Evolutionary conservation across 1,140 invertebrate species (phyloP).

Genomic region (Goniozus legneri): DNA sequence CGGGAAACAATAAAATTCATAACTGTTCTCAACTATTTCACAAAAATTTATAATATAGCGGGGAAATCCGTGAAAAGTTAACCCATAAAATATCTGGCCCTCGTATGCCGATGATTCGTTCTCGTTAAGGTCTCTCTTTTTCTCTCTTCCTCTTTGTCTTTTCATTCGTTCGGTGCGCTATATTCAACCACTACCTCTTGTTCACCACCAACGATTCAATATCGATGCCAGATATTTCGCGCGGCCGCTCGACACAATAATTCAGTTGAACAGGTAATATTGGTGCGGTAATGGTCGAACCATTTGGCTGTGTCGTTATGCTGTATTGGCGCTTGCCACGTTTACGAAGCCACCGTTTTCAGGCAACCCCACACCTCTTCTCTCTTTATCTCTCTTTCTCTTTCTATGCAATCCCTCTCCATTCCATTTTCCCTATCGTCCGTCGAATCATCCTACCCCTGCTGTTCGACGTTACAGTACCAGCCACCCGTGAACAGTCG

Average conservation of each 20-base stretch:
- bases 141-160: not conserved
- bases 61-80: conserved; percentile 42
- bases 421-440: not conserved
- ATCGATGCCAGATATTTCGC: conserved; percentile 49
- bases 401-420: not conserved
- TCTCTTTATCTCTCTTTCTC: conserved; percentile 15
- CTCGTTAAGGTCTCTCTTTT: conserved; percentile 32
- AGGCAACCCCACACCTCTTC: conserved; percentile 12
- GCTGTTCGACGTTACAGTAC: conserved; percentile 5
- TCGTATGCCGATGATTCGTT: conserved; percentile 34
- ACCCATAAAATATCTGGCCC: conserved; percentile 36
- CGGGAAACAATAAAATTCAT: no score
- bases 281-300: conserved; percentile 40
- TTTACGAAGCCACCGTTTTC: conserved; percentile 33
- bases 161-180: conserved; percentile 5
- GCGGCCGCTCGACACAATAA: conserved; percentile 42
- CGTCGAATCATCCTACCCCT: not conserved
- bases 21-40: no score
- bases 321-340: conserved; percentile 42
- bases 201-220: conserved; percentile 38
- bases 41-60: no score
- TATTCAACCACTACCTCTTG: conserved; percentile 11
- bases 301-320: conserved; percentile 46
- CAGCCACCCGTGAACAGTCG: conserved; percentile 9
- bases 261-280: conserved; percentile 51